Conservation (phyloP, 2,113 vertebrate species). For the Abramis brama region DNA sequence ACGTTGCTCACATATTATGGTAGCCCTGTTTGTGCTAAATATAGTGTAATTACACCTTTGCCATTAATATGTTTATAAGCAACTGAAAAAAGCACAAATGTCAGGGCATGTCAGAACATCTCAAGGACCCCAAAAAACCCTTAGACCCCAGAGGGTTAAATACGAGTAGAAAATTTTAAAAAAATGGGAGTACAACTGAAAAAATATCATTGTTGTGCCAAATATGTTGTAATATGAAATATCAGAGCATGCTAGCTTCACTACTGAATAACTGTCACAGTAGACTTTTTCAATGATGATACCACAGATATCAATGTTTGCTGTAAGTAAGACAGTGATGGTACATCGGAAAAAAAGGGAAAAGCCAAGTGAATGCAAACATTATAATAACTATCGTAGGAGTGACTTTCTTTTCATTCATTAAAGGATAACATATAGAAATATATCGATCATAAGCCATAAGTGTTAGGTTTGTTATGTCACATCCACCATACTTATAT, state of each 20-base stretch:
- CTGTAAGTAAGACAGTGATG: neutral
- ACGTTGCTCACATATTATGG: too few relatives aligned
- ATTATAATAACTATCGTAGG: neutral
- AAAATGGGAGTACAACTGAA: neutral
- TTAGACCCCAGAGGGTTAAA: neutral
- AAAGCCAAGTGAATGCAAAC: neutral
- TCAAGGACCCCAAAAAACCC: too few relatives aligned
- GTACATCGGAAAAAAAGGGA: neutral
- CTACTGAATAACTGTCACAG: conserved; percentile 44
- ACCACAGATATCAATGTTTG: conserved; percentile 12
- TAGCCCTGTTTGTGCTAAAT: too few relatives aligned
- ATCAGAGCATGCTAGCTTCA: conserved; percentile 32
- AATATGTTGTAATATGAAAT: neutral
- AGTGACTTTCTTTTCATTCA: neutral
- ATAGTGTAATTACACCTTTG: too few relatives aligned
- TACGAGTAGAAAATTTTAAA: neutral
- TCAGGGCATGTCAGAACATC: too few relatives aligned
- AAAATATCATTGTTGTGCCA: neutral
- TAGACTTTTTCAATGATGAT: conserved; percentile 35
- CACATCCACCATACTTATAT: conserved; percentile 37
- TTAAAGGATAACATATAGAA: neutral
- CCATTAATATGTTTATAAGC: too few relatives aligned
- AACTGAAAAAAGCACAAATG: too few relatives aligned
- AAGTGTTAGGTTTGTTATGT: conserved; percentile 53
- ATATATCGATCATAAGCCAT: conserved; percentile 54